phyloP scores from a whole-genome alignment of 2,113 vertebrate genomes.

The Amia ocellicauda region DNA sequence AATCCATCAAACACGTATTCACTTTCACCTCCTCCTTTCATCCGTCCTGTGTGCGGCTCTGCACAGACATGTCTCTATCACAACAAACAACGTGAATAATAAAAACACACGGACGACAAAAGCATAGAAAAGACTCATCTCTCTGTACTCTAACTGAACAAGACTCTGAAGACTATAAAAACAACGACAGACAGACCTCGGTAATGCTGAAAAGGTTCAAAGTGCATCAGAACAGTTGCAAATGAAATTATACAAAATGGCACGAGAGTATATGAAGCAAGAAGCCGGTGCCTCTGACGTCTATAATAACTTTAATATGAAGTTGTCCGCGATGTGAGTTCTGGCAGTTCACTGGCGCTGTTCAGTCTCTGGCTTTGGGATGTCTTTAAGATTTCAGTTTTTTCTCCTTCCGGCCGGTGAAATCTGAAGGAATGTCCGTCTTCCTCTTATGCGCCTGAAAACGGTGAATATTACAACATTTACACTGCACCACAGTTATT shows the following conservation, averaged over 20 bases:
- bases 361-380: not conserved
- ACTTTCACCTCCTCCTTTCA: not conserved
- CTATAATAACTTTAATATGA: constrained; percentile 9
- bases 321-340: not conserved
- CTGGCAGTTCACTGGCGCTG: constrained; percentile 6
- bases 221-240: constrained; percentile 31
- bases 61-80: constrained; percentile 11
- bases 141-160: constrained; percentile 12
- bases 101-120: constrained; percentile 23
- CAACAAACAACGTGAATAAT: constrained; percentile 17
- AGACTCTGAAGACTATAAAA: constrained; percentile 12
- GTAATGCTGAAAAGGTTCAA: constrained; percentile 13
- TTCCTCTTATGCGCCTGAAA: constrained; percentile 81
- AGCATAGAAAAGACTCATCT: constrained; percentile 27
- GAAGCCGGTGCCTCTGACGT: constrained; percentile 7
- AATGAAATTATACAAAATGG: constrained; percentile 24
- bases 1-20: not conserved
- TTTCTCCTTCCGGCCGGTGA: constrained; percentile 77
- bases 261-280: constrained; percentile 13
- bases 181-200: constrained; percentile 16
- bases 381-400: constrained; percentile 72
- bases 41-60: constrained; percentile 15
- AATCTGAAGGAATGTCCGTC: constrained; percentile 70
- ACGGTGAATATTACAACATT: no score
- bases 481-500: no score